Percentiles rank a stretch among this genome's conserved stretches.
Conservation (phyloP, 2,888 invertebrate genomes). For the Tachina lurida region DNA sequence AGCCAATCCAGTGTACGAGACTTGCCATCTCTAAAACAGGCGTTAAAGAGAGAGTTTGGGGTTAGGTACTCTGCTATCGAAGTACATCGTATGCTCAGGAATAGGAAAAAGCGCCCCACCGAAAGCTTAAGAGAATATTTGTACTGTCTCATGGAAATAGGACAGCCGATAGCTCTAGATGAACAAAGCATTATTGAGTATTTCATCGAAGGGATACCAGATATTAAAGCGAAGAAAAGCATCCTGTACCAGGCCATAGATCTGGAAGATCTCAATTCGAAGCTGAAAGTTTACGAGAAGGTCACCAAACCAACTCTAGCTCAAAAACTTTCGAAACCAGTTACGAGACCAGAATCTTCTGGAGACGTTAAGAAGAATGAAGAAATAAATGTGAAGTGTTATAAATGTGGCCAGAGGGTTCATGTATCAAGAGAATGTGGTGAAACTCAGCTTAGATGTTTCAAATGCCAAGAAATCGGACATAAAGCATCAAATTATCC, state of each 20-base stretch:
- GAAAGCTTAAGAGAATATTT: not conserved
- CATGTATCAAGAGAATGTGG: not conserved
- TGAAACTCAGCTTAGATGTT: not conserved
- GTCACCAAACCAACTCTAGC: not conserved
- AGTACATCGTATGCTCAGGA: constrained; percentile 43
- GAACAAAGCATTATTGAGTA: constrained; percentile 40
- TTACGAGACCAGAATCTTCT: not conserved
- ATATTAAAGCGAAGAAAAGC: constrained; percentile 32
- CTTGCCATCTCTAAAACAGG: constrained; percentile 35
- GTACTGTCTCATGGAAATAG: not conserved
- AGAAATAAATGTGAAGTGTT: not conserved
- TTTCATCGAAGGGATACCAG: constrained; percentile 61
- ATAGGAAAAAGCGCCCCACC: no score
- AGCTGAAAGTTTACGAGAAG: constrained; percentile 50
- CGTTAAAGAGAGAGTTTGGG: constrained; percentile 57
- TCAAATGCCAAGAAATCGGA: constrained; percentile 8
- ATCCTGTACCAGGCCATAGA: constrained; percentile 31
- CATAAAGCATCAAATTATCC: constrained; percentile 22
- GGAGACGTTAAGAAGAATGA: not conserved
- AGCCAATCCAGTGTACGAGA: constrained; percentile 35
- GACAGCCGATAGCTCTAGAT: not conserved
- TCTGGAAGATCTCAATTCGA: constrained; percentile 34
- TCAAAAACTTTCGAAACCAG: not conserved
- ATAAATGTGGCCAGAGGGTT: not conserved
- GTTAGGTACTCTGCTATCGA: constrained; percentile 41